A percentile compares a stretch with the other conserved stretches of the same genome.
Evolutionary conservation across 2,113 vertebrate genomes (phyloP).

Genomic region (Lamprotornis superbus): DNA sequence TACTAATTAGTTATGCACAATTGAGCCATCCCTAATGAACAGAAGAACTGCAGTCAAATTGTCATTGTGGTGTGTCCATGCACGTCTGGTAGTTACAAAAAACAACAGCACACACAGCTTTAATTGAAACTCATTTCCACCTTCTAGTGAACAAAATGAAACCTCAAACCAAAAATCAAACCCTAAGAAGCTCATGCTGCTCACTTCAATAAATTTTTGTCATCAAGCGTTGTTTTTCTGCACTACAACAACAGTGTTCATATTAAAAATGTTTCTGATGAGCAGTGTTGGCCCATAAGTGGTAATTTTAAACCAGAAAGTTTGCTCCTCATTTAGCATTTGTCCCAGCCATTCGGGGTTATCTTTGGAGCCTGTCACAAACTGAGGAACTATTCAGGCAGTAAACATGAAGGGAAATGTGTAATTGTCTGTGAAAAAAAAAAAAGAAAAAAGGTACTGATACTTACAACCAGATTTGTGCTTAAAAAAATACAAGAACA

Average conservation of each 20-base stretch:
- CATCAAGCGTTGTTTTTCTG: background rate
- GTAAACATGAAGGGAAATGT: background rate
- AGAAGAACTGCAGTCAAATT: background rate
- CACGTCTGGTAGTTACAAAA: background rate
- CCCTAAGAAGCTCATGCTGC: background rate
- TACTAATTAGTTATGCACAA: background rate
- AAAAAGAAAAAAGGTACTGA: no score
- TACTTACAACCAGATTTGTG: background rate
- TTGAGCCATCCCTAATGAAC: background rate
- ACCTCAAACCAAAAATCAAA: background rate
- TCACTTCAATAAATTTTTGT: background rate
- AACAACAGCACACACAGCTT: background rate
- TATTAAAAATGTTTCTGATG: background rate
- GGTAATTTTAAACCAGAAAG: background rate
- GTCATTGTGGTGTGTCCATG: fast-evolving
- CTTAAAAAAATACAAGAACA: background rate
- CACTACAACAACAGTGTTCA: background rate
- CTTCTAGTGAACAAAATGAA: background rate
- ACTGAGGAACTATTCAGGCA: background rate
- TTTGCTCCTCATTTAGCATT: background rate
- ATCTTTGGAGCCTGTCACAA: background rate
- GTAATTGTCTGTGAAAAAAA: background rate
- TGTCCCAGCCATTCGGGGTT: background rate
- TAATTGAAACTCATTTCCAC: background rate
- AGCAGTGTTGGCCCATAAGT: background rate